These are phyloP conservation scores for Fulmarus glacialis DNA, from an alignment of 2,113 vertebrate species.

Conservation along the genomic window DNA sequence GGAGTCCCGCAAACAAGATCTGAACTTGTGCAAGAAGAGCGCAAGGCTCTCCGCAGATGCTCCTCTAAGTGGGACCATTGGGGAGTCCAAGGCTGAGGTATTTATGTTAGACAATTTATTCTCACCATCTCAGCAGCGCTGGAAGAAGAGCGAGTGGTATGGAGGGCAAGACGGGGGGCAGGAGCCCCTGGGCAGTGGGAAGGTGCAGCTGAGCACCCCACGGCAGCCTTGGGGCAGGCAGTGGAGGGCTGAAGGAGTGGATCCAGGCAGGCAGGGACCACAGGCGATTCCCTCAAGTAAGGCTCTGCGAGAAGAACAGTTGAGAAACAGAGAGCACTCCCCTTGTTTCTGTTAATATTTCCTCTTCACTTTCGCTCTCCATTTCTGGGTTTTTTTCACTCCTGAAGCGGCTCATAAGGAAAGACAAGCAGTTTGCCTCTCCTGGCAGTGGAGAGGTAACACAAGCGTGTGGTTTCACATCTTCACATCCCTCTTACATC, in stretches of 20 bases:
- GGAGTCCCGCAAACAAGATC: neutral
- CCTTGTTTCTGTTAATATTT: neutral
- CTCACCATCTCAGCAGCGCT: neutral
- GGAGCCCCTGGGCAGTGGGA: neutral
- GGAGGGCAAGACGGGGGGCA: neutral
- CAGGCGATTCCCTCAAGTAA: fast-evolving
- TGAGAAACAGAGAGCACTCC: neutral
- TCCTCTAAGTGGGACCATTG: neutral
- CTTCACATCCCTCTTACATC: neutral
- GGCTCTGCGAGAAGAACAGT: neutral
- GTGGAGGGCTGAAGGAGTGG: neutral
- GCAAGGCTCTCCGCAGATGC: neutral
- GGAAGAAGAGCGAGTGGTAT: neutral
- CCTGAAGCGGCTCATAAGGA: neutral
- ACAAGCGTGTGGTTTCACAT: neutral
- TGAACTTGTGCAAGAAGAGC: neutral
- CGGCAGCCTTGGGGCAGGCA: neutral
- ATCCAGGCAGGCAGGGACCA: neutral
- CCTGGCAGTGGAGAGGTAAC: neutral
- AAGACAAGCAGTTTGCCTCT: neutral
- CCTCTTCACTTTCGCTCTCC: neutral
- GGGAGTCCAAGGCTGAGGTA: neutral
- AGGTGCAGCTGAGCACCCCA: neutral
- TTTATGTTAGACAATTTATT: neutral
- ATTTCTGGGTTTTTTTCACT: neutral